Conservation (phyloP, 2,113 vertebrate genomes). For the Phylloscopus trochiloides region DNA sequence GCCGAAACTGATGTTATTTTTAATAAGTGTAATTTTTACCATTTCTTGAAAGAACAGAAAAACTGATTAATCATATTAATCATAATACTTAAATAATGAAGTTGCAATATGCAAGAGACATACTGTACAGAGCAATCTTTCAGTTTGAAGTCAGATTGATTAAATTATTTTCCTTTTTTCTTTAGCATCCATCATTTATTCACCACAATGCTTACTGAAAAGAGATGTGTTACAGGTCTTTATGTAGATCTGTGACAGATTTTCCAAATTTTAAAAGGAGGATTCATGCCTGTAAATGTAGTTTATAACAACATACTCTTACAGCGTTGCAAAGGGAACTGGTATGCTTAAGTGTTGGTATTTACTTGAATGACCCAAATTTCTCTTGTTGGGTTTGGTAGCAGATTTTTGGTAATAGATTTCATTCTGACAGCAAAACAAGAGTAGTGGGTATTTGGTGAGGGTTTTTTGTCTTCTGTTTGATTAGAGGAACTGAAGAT, state of each 20-base stretch:
- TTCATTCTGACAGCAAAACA: background rate
- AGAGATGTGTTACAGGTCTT: background rate
- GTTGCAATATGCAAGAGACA: background rate
- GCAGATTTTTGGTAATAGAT: constrained; percentile 20
- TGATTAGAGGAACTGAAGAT: background rate
- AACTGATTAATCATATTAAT: constrained; percentile 32
- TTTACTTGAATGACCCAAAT: background rate
- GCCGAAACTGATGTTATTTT: background rate
- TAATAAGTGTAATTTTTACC: constrained; percentile 6
- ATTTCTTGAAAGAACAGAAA: constrained; percentile 48
- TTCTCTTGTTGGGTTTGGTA: background rate
- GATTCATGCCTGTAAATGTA: background rate
- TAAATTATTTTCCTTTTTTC: background rate
- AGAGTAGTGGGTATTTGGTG: background rate
- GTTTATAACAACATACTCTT: background rate
- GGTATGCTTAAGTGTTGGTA: background rate
- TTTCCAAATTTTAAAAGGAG: background rate
- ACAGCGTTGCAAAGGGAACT: background rate
- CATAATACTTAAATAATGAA: constrained; percentile 34
- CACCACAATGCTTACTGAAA: background rate
- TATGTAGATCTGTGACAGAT: background rate
- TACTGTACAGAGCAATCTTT: background rate
- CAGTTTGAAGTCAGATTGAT: background rate
- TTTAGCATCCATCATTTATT: background rate
- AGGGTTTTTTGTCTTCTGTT: background rate